phyloP scores from a whole-genome alignment of 2,888 invertebrate genomes.

The Epirrhoe tristata region DNA sequence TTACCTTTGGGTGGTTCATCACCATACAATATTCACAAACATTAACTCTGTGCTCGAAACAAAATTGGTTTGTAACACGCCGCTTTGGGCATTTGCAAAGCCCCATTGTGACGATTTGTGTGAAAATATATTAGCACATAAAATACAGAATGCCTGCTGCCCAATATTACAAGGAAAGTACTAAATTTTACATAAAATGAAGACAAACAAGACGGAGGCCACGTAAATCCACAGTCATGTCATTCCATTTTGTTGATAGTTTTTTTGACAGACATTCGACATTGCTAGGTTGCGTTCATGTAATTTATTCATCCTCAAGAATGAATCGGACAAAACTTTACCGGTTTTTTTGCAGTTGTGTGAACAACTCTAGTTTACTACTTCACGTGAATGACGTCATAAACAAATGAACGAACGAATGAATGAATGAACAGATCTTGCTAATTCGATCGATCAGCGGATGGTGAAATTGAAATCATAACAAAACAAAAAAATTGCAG shows the following conservation, averaged over 20 bases:
- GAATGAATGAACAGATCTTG: neutral
- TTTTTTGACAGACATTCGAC: slow-evolving; percentile 33
- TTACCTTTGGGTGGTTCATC: slow-evolving; percentile 97
- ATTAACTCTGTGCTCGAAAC: slow-evolving; percentile 99
- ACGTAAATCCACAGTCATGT: slow-evolving; percentile 63
- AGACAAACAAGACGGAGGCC: slow-evolving; percentile 61
- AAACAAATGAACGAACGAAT: neutral
- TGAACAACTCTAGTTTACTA: neutral
- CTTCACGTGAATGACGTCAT: neutral
- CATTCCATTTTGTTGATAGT: slow-evolving; percentile 30
- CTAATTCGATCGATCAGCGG: no score
- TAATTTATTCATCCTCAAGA: neutral
- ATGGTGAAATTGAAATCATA: neutral
- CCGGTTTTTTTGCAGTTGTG: slow-evolving; percentile 1
- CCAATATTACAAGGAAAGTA: slow-evolving; percentile 4
- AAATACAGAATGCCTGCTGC: slow-evolving; percentile 17
- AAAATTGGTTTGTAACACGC: slow-evolving; percentile 98
- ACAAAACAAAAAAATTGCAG: slow-evolving; percentile 13
- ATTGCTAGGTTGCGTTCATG: neutral
- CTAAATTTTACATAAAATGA: slow-evolving; percentile 24
- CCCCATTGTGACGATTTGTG: slow-evolving; percentile 89
- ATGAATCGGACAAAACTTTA: slow-evolving; percentile 4
- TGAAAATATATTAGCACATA: slow-evolving; percentile 32
- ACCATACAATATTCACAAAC: slow-evolving; percentile 99
- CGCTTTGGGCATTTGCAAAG: slow-evolving; percentile 99